Evolutionary conservation across 2,888 invertebrate genomes (phyloP), one percentile per base, ranked within the genome.

Genomic region (Platycheirus rosarum): DNA sequence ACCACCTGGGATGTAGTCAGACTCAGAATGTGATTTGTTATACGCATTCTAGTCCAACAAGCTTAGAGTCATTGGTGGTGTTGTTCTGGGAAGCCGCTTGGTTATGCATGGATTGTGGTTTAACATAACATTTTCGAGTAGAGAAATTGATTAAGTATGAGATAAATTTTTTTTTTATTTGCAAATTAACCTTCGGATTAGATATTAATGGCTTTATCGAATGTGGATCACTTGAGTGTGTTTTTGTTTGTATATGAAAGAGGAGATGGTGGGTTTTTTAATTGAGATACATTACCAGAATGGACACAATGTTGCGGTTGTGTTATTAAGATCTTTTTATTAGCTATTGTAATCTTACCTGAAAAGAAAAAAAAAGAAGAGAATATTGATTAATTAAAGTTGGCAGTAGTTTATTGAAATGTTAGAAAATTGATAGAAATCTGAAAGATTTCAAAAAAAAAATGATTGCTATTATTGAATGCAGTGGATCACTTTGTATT

Each of bases 111-210:
- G 32, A 13, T 71, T 82, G 82, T 44, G 82, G 82, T 82, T 76
- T 66, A 35, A 57, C 29, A 62, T 44, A 32, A 35, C 8, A 14
- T 60, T 48, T 49, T n/a, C n/a, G 51, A 46, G 32, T 40, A 48
- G 46, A 63, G 42, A 82, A 82, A 77, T 77, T 82, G 71, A 82
- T 77, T 77, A 82, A 42, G 66, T 79, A 53, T 60, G 60, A 65
- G 29, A 57, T 40, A 6, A 16, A 6, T 51, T 14, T 14, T 23
- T 23, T 23, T 57, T 35, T 20, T 7, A 8, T 32, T 13, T 20
- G 1, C 6, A 11, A 20, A 44, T 76, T 82, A 68, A 82, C 77
- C 82, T 82, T 77, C 71, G 42, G 37, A 29, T 37, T 35, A 29
- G 68, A 62, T 71, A 82, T 82, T 77, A 51, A 73, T 82, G 66